Base-by-base conservation (phyloP, 2,888 invertebrate genomes). In the Ceriagrion tenellum region DNA sequence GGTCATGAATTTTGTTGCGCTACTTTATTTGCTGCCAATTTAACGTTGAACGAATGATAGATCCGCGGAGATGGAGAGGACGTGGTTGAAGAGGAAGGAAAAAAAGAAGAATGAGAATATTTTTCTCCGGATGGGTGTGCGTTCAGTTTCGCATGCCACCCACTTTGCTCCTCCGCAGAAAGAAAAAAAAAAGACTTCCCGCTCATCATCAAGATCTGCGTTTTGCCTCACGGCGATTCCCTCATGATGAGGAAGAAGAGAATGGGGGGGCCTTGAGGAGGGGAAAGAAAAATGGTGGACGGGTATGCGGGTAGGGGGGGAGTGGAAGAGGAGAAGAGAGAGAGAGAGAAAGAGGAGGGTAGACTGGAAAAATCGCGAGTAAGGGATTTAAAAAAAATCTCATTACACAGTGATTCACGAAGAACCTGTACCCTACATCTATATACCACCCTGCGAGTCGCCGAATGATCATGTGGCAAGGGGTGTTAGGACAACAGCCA, bases 191-290 rank as follows among this genome's bases (percentile, higher is more conserved):
- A 35, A 81, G 20, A 69, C 35, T n/a, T 81, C 35, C 81, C 35
- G 81, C 35, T 81, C 81, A 81, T 81, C 81, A 81, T 81, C 81
- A 81, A 81, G 81, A 81, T 81, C 81, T 81, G 30, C 81, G 81
- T 35, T 81, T 81, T 81, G 81, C 81, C 81, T n/a, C 30, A 1
- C 35, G 81, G 81, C 81, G 30, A 35, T 35, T 81, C 35, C 81
- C 81, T 81, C 81, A 35, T 81, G 81, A 81, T 81, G 35, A 81
- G 35, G n/a, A 3, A 20, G 35, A 13, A 35, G 35, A 35, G 35
- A 35, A 16, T 16, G 12, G 81, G 81, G 81, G 35, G 81, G 10
- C 0, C 18, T 26, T 3, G 30, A 3, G 55, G 23, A 55, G 55
- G n/a, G 26, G 89, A n/a, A 1, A 12, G 55, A 26, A 13, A 55